Evolutionary conservation across 1,140 invertebrate species (phyloP), one percentile per base, ranked within the genome.

Genomic region (Calephelis nemesis): DNA sequence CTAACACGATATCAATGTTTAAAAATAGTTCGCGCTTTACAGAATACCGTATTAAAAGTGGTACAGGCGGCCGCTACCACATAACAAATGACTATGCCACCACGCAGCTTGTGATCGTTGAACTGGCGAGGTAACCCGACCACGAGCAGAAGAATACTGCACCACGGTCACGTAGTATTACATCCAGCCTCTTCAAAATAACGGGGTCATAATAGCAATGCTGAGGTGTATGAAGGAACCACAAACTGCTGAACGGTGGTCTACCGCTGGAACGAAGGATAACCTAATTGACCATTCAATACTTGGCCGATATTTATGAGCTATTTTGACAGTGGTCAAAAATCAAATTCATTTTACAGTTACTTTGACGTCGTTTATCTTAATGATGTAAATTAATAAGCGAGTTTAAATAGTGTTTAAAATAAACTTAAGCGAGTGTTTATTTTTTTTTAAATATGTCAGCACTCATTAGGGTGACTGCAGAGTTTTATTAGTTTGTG

Each of bases 31-130:
- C 58, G 58, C 58, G 58, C 58, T 60, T 42, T 71, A 78, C 75
- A 72, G 74, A 69, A 78, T 76, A 74, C 75, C 67, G 76, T 76
- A 76, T 78, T 68, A 76, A 76, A 73, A 75, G 73, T 74, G 71
- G 67, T 67, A 78, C 72, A 71, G 67, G 70, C 74, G 74, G 72
- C 68, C 70, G 73, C 75, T 63, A 64, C 70, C 49, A 64, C 62
- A 67, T 58, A 50, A 58, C 68, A 66, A 68, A 65, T 49, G 70
- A 78, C 78, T 85, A 84, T 87, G 83, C 84, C 83, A 69, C 67
- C 68, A 82, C 79, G 82, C 75, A 87, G 83, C 82, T 84, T 81
- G 82, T 88, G 82, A 84, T 75, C 83, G 75, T 85, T 84, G 80
- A 89, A 89, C 87, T 84, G 79, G 71, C 81, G 77, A 71, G 78